Conservation (phyloP, 2,113 vertebrate genomes). For the Spea bombifrons region DNA sequence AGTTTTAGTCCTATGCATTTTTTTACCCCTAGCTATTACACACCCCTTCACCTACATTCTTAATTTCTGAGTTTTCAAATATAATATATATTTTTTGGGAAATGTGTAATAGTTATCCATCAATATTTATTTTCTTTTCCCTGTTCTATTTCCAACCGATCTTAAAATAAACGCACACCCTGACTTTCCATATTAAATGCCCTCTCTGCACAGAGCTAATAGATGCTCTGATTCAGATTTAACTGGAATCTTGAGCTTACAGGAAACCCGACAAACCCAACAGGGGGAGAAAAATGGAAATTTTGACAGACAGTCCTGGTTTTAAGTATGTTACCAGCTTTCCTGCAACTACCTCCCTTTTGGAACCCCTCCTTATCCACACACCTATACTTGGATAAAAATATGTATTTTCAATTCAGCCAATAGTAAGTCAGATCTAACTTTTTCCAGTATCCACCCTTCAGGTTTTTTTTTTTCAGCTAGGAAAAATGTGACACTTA, state of each 20-base stretch:
- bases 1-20: too few relatives aligned
- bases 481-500: neutral
- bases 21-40: too few relatives aligned
- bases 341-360: conserved; percentile 7
- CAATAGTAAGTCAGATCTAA: neutral
- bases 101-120: neutral
- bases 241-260: conserved; percentile 17
- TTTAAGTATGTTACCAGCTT: conserved; percentile 37
- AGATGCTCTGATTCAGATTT: conserved; percentile 11
- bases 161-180: conserved; percentile 25
- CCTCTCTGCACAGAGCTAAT: conserved; percentile 6
- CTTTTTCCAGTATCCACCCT: conserved; percentile 9
- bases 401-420: neutral
- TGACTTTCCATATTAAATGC: conserved; percentile 36
- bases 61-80: too few relatives aligned
- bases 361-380: conserved; percentile 7
- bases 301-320: conserved; percentile 29
- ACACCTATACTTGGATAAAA: conserved; percentile 1
- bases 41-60: too few relatives aligned
- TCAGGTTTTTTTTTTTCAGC: neutral
- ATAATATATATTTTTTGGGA: too few relatives aligned
- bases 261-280: conserved; percentile 37
- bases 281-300: conserved; percentile 36
- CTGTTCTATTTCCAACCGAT: conserved; percentile 12
- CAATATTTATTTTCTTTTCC: conserved; percentile 28